Percentiles rank a stretch among this genome's conserved stretches.
Evolutionary conservation across 1,140 invertebrate species (phyloP).

Genomic region (Drosophila leontia): DNA sequence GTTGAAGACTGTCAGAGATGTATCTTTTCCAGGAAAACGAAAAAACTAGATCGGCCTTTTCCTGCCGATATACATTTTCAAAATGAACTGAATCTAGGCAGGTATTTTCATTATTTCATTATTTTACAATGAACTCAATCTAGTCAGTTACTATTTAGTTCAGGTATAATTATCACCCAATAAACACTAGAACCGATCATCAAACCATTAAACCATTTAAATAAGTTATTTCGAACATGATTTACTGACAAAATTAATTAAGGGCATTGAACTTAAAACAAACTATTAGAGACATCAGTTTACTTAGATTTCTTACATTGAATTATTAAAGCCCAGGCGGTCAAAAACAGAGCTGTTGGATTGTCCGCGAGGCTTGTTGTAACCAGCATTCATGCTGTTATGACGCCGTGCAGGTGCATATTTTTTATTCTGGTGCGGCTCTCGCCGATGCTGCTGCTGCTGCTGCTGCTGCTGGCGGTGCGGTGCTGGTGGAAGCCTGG

Average conservation of each 20-base stretch:
- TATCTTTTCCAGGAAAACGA: too few relatives aligned
- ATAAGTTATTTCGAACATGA: slow-evolving; percentile 35
- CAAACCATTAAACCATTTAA: neutral
- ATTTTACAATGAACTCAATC: neutral
- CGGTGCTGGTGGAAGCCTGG: slow-evolving; percentile 15
- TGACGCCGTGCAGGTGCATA: slow-evolving; percentile 31
- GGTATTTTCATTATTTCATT: too few relatives aligned
- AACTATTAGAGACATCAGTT: slow-evolving; percentile 34
- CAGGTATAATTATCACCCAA: neutral
- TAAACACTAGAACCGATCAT: neutral
- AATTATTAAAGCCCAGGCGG: slow-evolving; percentile 79
- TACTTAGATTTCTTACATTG: slow-evolving; percentile 50
- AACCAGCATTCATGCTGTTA: slow-evolving; percentile 56
- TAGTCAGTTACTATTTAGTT: too few relatives aligned
- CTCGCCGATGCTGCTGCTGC: slow-evolving; percentile 19
- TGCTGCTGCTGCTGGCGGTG: slow-evolving; percentile 19
- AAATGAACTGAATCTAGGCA: neutral
- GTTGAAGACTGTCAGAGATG: too few relatives aligned
- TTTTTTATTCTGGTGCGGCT: slow-evolving; percentile 23
- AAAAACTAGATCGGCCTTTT: neutral
- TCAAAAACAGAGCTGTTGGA: slow-evolving; percentile 71
- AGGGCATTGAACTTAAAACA: slow-evolving; percentile 34
- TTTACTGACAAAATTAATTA: slow-evolving; percentile 50
- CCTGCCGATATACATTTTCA: neutral
- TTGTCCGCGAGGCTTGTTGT: slow-evolving; percentile 43